phyloP scores from a whole-genome alignment of 2,113 vertebrate species.

The Ivindomyrus marchei region DNA sequence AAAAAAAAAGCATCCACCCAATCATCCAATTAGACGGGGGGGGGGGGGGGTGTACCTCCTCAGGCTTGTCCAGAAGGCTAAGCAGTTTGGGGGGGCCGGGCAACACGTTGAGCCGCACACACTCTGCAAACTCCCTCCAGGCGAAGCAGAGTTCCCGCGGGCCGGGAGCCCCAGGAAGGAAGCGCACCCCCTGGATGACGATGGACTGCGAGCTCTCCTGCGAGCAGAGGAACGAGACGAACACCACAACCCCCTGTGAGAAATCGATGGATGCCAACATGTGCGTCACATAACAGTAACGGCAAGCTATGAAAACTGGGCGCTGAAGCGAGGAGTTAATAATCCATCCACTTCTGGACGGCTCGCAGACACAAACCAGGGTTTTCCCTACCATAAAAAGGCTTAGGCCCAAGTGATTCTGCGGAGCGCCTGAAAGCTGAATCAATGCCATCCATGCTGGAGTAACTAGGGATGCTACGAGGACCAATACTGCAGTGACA shows the following conservation, averaged over 20 bases:
- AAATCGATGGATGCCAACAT: neutral
- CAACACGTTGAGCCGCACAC: conserved; percentile 60
- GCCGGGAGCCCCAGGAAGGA: conserved; percentile 62
- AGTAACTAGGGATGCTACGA: too few relatives aligned
- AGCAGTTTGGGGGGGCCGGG: conserved; percentile 72
- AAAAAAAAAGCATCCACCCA: neutral
- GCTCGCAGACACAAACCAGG: neutral
- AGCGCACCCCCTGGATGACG: conserved; percentile 65
- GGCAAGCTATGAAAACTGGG: neutral
- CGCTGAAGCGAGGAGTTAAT: neutral
- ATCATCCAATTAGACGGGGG: neutral
- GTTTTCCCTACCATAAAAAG: neutral
- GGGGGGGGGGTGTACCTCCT: conserved; percentile 31
- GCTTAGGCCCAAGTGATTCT: neutral
- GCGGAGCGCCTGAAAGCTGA: too few relatives aligned
- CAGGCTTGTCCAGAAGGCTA: conserved; percentile 59
- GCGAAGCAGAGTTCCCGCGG: conserved; percentile 72
- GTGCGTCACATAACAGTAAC: neutral
- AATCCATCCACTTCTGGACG: neutral
- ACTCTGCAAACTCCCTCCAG: conserved; percentile 65
- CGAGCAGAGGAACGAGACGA: neutral
- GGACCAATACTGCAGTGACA: too few relatives aligned
- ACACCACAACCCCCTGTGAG: neutral
- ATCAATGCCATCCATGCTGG: too few relatives aligned
- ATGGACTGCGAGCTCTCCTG: conserved; percentile 66